phyloP scores from a whole-genome alignment of 2,888 invertebrate genomes.

The Leucoptera coffeella region DNA sequence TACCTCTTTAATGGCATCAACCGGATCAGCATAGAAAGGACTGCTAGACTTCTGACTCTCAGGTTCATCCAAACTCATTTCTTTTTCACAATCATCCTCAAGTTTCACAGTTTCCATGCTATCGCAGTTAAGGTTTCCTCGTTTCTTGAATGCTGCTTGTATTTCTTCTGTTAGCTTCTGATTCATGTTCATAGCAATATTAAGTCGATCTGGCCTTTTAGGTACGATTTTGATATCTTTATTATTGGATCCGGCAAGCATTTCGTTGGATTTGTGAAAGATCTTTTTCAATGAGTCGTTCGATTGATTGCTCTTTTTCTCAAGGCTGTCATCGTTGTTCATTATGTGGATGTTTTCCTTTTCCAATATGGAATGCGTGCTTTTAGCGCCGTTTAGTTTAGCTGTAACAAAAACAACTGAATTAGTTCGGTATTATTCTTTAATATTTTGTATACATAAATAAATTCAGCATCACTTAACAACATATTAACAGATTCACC shows the following conservation, averaged over 20 bases:
- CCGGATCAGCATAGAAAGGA: conserved; percentile 86
- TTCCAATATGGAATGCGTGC: conserved; percentile 38
- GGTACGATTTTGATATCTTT: conserved; percentile 34
- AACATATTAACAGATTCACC: no score
- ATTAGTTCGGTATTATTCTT: no score
- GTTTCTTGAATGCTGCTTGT: conserved; percentile 30
- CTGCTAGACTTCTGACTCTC: conserved; percentile 66
- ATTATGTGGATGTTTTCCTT: conserved; percentile 37
- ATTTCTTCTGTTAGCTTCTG: conserved; percentile 45
- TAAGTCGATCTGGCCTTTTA: conserved; percentile 44
- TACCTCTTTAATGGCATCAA: conserved; percentile 71
- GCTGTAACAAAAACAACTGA: no score
- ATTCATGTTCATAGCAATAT: conserved; percentile 39
- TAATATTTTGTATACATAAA: no score
- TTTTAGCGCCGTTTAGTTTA: conserved; percentile 35
- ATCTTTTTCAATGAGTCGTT: conserved; percentile 31
- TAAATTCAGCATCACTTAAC: no score
- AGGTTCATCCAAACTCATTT: conserved; percentile 19
- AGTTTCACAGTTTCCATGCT: conserved; percentile 47
- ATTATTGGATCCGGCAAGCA: conserved; percentile 44
- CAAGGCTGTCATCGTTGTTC: conserved; percentile 33
- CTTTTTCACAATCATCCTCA: conserved; percentile 28
- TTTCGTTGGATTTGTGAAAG: conserved; percentile 30
- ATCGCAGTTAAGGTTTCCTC: conserved; percentile 30
- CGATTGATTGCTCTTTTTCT: conserved; percentile 31